Conservation (phyloP, 2,888 invertebrate species). For the Dorcus parallelipipedus region DNA sequence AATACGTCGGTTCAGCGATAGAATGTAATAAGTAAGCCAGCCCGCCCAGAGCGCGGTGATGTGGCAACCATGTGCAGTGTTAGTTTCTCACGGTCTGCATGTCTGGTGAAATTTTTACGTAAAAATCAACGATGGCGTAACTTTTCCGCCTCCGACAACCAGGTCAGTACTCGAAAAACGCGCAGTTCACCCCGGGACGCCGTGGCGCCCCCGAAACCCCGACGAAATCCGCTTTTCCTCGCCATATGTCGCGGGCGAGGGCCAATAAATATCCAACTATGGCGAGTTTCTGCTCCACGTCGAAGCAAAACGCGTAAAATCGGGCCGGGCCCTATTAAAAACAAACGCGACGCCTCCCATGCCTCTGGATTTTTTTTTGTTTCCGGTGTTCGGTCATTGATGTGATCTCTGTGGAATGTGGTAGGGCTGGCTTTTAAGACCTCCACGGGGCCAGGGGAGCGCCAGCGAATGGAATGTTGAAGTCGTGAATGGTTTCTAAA, state of each 20-base stretch:
- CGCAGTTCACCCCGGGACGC: no score
- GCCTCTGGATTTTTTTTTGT: conserved; percentile 30
- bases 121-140: no score
- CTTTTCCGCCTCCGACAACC: no score
- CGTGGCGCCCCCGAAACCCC: no score
- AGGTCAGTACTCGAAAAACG: no score
- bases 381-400: conserved; percentile 51
- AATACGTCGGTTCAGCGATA: no score
- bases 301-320: background rate
- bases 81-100: no score
- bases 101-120: no score
- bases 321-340: background rate
- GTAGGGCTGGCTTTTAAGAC: conserved; percentile 42
- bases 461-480: conserved; percentile 46
- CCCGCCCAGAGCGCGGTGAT: no score
- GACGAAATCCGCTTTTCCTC: background rate
- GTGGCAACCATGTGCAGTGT: no score
- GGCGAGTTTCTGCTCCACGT: background rate
- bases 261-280: background rate
- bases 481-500: conserved; percentile 48
- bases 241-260: background rate
- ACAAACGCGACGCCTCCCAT: no score
- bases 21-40: no score
- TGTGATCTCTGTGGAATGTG: conserved; percentile 51
- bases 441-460: conserved; percentile 32